Conservation (phyloP, 1,140 invertebrate species). For the Brachionus koreanus region DNA sequence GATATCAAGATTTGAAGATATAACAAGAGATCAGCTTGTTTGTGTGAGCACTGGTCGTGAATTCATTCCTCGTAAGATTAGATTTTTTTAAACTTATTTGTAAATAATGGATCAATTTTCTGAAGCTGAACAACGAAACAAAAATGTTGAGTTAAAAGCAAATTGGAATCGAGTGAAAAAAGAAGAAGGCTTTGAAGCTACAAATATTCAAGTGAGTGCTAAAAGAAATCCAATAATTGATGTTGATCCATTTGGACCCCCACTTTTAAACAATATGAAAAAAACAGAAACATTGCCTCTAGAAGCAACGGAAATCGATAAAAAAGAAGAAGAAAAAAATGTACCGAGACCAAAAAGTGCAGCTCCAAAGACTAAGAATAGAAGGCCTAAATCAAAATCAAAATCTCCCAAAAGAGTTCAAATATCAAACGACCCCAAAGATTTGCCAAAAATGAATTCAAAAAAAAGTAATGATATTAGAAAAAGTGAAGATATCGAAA, state of each 20-base stretch:
- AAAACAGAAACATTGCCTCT: background rate
- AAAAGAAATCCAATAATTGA: background rate
- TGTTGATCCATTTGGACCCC: slow-evolving; percentile 39
- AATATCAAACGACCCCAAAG: slow-evolving; percentile 18
- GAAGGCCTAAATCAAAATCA: slow-evolving; percentile 25
- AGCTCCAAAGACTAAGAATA: background rate
- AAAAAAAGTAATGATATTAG: background rate
- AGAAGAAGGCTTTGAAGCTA: slow-evolving; percentile 52
- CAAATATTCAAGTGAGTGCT: slow-evolving; percentile 50
- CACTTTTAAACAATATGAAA: background rate
- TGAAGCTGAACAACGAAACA: slow-evolving; percentile 42
- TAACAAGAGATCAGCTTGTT: slow-evolving; percentile 52
- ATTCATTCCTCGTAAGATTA: slow-evolving; percentile 48
- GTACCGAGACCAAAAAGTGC: background rate
- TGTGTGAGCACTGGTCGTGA: slow-evolving; percentile 52
- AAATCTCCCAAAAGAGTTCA: slow-evolving; percentile 42
- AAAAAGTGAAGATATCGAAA: background rate
- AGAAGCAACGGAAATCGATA: background rate
- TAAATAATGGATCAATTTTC: background rate
- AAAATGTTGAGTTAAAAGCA: slow-evolving; percentile 53
- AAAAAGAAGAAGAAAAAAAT: background rate
- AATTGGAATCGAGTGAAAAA: slow-evolving; percentile 56
- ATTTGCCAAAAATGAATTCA: slow-evolving; percentile 2
- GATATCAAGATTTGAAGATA: slow-evolving; percentile 51
- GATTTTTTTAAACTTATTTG: background rate